Conservation (phyloP, 2,113 vertebrate species). For the Muntiacus muntjak region DNA sequence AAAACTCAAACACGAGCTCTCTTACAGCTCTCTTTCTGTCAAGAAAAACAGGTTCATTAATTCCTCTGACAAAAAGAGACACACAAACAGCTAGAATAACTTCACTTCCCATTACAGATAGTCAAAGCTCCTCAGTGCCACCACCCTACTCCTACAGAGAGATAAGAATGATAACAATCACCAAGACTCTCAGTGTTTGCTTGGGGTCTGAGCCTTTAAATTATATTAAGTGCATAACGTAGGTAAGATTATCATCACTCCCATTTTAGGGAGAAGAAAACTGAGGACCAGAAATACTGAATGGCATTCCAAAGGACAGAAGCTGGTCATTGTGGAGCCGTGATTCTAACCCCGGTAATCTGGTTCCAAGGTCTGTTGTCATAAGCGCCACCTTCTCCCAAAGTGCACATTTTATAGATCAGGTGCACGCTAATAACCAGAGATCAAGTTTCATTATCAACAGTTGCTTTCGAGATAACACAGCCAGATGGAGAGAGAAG, state of each 20-base stretch:
- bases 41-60: neutral
- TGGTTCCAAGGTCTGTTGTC: neutral
- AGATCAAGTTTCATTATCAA: neutral
- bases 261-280: neutral
- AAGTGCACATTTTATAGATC: neutral
- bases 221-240: neutral
- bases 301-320: neutral
- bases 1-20: neutral
- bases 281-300: neutral
- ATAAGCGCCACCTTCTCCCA: neutral
- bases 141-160: neutral
- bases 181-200: neutral
- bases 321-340: neutral
- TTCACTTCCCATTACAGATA: neutral
- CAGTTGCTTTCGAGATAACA: neutral
- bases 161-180: neutral
- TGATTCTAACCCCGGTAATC: neutral
- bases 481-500: neutral
- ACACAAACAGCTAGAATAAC: too few relatives aligned
- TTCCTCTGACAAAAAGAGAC: neutral
- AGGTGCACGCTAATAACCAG: neutral
- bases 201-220: neutral
- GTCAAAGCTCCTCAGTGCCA: too few relatives aligned
- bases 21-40: neutral
- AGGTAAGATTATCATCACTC: neutral